Conservation (phyloP, 2,888 invertebrate genomes). For the Eumacrocentrus americanus region DNA sequence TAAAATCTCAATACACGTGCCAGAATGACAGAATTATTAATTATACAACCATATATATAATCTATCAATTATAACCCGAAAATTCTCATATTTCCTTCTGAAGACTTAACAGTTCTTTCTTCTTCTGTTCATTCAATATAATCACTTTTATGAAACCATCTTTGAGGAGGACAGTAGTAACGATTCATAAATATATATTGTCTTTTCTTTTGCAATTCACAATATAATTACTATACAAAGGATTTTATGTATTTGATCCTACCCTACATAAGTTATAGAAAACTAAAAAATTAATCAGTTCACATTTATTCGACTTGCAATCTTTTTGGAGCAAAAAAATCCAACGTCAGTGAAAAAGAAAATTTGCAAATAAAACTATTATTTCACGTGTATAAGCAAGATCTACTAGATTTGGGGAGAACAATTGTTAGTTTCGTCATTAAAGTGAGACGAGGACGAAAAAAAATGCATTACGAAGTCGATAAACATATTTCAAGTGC, state of each 20-base stretch:
- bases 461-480: slow-evolving; percentile 1
- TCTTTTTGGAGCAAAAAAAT: neutral
- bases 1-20: no score
- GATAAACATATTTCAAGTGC: neutral
- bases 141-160: neutral
- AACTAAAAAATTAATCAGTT: neutral
- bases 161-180: neutral
- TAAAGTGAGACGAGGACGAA: neutral
- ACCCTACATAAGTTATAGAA: neutral
- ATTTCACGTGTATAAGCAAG: neutral
- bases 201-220: neutral
- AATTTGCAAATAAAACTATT: neutral
- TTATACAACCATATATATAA: slow-evolving; percentile 35
- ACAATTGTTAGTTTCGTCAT: neutral
- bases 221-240: no score
- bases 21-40: slow-evolving; percentile 31
- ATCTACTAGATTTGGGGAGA: neutral
- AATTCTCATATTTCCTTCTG: neutral
- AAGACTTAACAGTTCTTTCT: neutral
- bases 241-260: neutral
- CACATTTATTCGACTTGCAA: slow-evolving; percentile 1
- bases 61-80: slow-evolving; percentile 36
- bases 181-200: slow-evolving; percentile 10
- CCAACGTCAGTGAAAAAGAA: neutral
- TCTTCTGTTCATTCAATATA: neutral